Percentiles rank a stretch among this genome's conserved stretches.
Evolutionary conservation across 1,140 invertebrate genomes (phyloP).

Genomic region (Pogonus chalceus): DNA sequence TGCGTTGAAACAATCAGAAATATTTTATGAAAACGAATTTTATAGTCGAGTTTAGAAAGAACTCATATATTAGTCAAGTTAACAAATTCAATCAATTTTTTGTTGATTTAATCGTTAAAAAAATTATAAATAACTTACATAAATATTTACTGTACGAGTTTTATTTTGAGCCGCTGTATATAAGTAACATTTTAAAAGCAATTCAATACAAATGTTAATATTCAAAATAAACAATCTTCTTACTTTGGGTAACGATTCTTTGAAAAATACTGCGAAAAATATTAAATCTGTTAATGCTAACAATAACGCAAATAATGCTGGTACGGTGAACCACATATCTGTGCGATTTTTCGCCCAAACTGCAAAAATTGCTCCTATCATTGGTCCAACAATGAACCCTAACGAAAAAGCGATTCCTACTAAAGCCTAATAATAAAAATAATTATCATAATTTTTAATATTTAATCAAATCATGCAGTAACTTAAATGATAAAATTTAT

Average conservation of each 20-base stretch:
- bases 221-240: slow-evolving; percentile 4
- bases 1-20: no score
- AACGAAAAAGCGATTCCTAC: slow-evolving; percentile 96
- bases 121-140: slow-evolving; percentile 12
- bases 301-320: slow-evolving; percentile 75
- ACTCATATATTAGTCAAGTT: no score
- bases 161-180: no score
- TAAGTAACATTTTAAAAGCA: not conserved
- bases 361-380: slow-evolving; percentile 88
- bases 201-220: not conserved
- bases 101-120: no score
- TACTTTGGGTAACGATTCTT: slow-evolving; percentile 76
- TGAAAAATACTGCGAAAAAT: slow-evolving; percentile 64
- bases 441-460: no score
- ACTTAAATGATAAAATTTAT: slow-evolving; percentile 9
- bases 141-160: no score
- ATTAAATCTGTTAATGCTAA: slow-evolving; percentile 70
- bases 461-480: not conserved
- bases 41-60: no score
- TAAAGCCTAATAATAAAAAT: slow-evolving; percentile 62
- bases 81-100: no score
- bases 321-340: slow-evolving; percentile 67
- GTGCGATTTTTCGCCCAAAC: slow-evolving; percentile 50
- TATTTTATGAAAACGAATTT: no score
- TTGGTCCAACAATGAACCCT: slow-evolving; percentile 91